Evolutionary conservation across 2,888 invertebrate species (phyloP), one percentile per base, ranked within the genome.

Genomic region (Patella pellucida): DNA sequence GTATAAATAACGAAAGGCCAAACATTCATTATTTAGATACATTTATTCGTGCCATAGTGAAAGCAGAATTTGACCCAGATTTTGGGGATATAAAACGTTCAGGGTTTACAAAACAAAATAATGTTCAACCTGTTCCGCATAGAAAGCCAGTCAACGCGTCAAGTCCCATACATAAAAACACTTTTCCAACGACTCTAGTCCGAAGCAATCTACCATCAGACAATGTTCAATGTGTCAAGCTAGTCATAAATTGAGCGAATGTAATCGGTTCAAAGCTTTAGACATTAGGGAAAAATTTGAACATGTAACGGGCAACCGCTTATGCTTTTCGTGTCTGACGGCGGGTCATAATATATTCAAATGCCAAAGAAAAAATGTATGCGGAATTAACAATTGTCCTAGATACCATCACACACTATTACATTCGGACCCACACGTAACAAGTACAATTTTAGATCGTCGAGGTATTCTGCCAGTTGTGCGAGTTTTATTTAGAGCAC

Each of bases 1-100:
- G 73, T n/a, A 70, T 73, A 56, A 72, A 62, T 3, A 70, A 69
- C 14, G 68, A 70, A 62, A 27, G 3, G 2, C 73, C 76, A 1
- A 12, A 41, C 73, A 54, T 31, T 5, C 19, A 69, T 19, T 52
- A 73, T 51, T 68, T 73, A 15, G 69, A 50, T 41, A 56, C 27
- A 1, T 76, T 76, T 51, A 23, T 76, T 23, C 16, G 76, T 12
- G 54, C 62, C 23, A 16, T 50, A 12, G 76, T 76, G 11, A 56
- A 70, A 51, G 73, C 73, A 4, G 73, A 73, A 31, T 76, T 73
- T 69, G 76, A 76, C 50, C 76, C 71, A 56, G 76, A 76, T 23
- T 76, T 76, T 50, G 75, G 75, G n/a, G 75, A 75, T 52, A 31
- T 75, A 31, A 31, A 31, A 31, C 4, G 31, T 31, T 31, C 31